Evolutionary conservation across 2,113 vertebrate genomes (phyloP), one percentile per base, ranked within the genome.

Genomic region (Tragulus kanchil): DNA sequence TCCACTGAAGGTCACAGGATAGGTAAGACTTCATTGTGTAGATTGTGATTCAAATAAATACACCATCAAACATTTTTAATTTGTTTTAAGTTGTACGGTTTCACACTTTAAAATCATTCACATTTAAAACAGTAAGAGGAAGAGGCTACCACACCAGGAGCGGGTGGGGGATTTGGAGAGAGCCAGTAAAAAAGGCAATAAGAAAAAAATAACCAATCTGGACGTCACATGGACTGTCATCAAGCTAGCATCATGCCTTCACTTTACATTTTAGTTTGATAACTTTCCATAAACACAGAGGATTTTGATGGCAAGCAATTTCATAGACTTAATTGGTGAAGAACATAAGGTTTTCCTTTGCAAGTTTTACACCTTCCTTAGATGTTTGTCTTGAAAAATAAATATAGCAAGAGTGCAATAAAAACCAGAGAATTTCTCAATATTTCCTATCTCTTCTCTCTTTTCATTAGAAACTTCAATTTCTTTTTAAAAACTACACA

Each of bases 351-450:
- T 26, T 64, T 82, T 58, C 13, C 12, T 73, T 73, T 71, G 19
- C 13, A 79, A 85, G 36, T 45, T 81, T 92, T 81, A 52, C 15
- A 90, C 5, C 19, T 52, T 84, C 23, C 7, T 73, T 5, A 69
- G 13, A 89, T 79, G 7, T 83, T 92, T 71, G 25, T 79, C n/a
- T 73, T 89, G 56, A 95, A 83, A 90, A 85, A 73, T 61, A 92
- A 89, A 92, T 85, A 23, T 42, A 85, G 62, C 28, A 25, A 42
- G 3, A 89, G 0, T 85, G 8, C 31, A 36, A 92, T 62, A 58
- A 73, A 85, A 82, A 50, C 23, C 26, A 42, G n/a, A 42, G 14
- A 64, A 58, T 28, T 52, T 85, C 25, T 75, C 36, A 79, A 1
- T n/a, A 8, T 91, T 84, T 14, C 4, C 48, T 93, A 56, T 58